Evolutionary conservation across 2,113 vertebrate genomes (phyloP).

Genomic region (Caranx melampygus): DNA sequence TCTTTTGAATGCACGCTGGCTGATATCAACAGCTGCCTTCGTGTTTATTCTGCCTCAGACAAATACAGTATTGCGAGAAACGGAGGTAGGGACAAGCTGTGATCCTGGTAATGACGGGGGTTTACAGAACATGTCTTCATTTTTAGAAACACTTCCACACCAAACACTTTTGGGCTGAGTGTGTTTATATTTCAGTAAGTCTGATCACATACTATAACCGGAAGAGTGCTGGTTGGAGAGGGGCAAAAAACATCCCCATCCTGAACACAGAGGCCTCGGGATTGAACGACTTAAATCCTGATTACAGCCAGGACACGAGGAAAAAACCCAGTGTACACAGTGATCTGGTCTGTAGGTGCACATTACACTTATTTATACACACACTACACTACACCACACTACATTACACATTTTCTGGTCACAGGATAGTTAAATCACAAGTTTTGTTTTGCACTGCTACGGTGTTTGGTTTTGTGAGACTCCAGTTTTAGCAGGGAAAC

Average conservation of each 20-base stretch:
- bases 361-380: constrained; percentile 27
- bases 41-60: constrained; percentile 1
- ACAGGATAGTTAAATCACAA: background rate
- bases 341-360: background rate
- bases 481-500: background rate
- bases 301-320: background rate
- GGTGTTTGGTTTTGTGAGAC: constrained; percentile 13
- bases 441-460: background rate
- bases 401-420: constrained; percentile 5
- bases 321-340: background rate
- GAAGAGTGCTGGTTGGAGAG: background rate
- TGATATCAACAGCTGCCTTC: background rate
- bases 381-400: background rate
- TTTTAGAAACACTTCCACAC: background rate
- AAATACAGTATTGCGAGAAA: background rate
- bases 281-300: background rate
- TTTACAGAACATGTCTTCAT: background rate
- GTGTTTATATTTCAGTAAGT: background rate
- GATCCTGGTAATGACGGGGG: background rate
- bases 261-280: background rate
- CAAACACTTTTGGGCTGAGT: background rate
- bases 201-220: background rate
- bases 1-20: background rate
- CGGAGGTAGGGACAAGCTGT: background rate
- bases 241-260: background rate